Evolutionary conservation across 2,888 invertebrate genomes (phyloP).

Genomic region (Dusona sp.): DNA sequence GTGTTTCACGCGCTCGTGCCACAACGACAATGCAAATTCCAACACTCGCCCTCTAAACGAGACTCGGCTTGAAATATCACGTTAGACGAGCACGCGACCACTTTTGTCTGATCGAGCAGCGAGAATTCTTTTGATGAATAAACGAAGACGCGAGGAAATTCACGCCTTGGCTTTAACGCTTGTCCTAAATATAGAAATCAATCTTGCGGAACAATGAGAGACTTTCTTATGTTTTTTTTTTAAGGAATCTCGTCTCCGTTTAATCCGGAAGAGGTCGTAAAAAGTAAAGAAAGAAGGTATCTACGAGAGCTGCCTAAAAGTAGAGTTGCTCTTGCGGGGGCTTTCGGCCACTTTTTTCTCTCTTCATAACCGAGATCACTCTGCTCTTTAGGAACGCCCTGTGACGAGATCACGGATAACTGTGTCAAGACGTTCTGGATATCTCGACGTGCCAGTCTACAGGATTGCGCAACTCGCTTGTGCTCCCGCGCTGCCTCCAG

Average conservation of each 20-base stretch:
- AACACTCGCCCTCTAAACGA: constrained; percentile 56
- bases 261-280: constrained; percentile 48
- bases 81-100: constrained; percentile 37
- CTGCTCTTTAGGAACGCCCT: constrained; percentile 75
- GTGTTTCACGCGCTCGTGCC: constrained; percentile 55
- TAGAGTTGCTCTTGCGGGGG: constrained; percentile 63
- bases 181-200: constrained; percentile 21
- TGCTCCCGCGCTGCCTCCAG: constrained; percentile 63
- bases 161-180: background rate
- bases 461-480: constrained; percentile 77
- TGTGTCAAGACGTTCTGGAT: constrained; percentile 82
- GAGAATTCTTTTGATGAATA: constrained; percentile 22
- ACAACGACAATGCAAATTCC: constrained; percentile 68
- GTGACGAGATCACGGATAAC: constrained; percentile 78
- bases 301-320: constrained; percentile 32
- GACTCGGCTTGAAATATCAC: constrained; percentile 40
- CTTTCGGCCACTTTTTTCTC: constrained; percentile 46
- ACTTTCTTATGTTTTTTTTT: constrained; percentile 3
- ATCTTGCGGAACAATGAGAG: constrained; percentile 9
- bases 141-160: constrained; percentile 10
- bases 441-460: constrained; percentile 72
- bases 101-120: constrained; percentile 17
- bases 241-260: constrained; percentile 24
- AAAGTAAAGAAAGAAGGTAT: constrained; percentile 33
- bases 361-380: constrained; percentile 44